These are phyloP conservation scores for Planococcus citri DNA, from an alignment of 1,140 invertebrate genomes.

Conservation along the genomic window DNA sequence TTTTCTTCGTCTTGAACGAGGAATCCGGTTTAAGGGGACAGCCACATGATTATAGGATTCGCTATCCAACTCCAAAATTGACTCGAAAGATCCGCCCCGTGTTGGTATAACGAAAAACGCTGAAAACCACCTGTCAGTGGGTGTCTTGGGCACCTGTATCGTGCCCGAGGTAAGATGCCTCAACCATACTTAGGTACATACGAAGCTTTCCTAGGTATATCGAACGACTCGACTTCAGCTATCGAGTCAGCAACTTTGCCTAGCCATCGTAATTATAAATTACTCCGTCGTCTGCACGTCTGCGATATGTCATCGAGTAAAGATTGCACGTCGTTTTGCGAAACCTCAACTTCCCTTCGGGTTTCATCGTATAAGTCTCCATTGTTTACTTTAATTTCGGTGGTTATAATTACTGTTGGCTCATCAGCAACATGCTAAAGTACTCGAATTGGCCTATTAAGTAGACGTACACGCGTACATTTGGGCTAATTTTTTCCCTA, in stretches of 20 bases:
- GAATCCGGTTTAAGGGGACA: constrained; percentile 1
- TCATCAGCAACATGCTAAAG: no score
- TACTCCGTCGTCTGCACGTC: neutral
- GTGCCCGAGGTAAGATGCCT: neutral
- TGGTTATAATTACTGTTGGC: no score
- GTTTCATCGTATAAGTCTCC: neutral
- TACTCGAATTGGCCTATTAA: no score
- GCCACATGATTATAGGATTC: constrained; percentile 2
- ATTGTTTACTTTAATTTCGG: no score
- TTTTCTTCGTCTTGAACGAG: neutral
- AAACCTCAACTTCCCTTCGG: neutral
- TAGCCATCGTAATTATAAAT: neutral
- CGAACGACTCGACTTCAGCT: neutral
- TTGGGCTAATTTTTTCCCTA: no score
- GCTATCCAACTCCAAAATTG: constrained; percentile 2
- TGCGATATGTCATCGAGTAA: neutral
- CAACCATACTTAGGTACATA: no score
- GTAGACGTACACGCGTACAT: no score
- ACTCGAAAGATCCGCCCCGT: neutral
- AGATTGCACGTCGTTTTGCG: neutral
- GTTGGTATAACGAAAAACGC: constrained; percentile 1
- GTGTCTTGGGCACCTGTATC: neutral
- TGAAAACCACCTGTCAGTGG: constrained; percentile 5
- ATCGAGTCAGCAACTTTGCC: neutral
- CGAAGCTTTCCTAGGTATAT: no score